Evolutionary conservation across 2,888 invertebrate genomes (phyloP).

Genomic region (Agriopis marginaria): DNA sequence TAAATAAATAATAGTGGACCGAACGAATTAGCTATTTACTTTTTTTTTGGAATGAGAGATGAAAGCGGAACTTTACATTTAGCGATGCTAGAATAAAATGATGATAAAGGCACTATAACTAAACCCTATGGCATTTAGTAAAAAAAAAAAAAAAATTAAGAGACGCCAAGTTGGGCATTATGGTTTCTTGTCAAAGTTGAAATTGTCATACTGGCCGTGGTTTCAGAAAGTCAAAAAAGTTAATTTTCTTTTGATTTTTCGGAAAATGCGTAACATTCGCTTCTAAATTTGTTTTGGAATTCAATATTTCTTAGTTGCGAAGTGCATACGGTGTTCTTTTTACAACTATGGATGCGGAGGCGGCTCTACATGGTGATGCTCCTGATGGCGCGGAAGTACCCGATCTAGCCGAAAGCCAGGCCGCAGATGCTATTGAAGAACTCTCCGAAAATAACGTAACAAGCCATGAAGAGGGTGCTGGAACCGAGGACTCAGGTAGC

Average conservation of each 20-base stretch:
- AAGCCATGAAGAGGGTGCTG: conserved; percentile 67
- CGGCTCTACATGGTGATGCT: conserved; percentile 70
- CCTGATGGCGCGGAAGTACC: conserved; percentile 84
- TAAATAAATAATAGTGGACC: too few relatives aligned
- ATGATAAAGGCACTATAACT: too few relatives aligned
- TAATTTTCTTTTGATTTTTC: conserved; percentile 54
- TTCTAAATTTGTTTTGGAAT: conserved; percentile 52
- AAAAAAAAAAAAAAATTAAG: not conserved
- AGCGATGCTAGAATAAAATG: too few relatives aligned
- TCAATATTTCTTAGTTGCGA: conserved; percentile 65
- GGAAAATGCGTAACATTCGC: conserved; percentile 59
- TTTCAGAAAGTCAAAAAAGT: conserved; percentile 57
- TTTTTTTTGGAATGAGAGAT: too few relatives aligned
- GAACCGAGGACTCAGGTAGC: conserved; percentile 69
- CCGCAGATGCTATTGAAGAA: conserved; percentile 67
- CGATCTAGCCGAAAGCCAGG: conserved; percentile 73
- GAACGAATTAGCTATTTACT: too few relatives aligned
- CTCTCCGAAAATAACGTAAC: conserved; percentile 72
- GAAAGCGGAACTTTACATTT: too few relatives aligned
- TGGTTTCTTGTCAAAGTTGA: conserved; percentile 10
- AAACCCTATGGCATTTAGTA: too few relatives aligned
- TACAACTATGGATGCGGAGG: conserved; percentile 76
- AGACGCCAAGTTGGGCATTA: conserved; percentile 7
- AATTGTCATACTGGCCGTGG: conserved; percentile 5
- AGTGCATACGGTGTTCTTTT: conserved; percentile 43